phyloP scores from a whole-genome alignment of 2,797 vertebrate genomes.

The Melanotaenia pygmaea region DNA sequence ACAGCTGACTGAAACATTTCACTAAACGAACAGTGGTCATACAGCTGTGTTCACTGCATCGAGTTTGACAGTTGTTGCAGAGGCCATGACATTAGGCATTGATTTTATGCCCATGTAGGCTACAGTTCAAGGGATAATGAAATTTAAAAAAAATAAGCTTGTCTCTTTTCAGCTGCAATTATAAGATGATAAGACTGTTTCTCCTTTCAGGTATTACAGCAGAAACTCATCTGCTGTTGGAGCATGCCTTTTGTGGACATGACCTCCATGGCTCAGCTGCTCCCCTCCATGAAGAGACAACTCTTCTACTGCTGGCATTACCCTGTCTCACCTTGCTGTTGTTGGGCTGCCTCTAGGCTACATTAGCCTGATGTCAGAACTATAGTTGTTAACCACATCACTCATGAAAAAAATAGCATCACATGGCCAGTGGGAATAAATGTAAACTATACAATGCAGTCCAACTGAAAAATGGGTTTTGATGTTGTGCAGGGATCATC shows the following conservation, averaged over 20 bases:
- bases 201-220: slow-evolving; percentile 75
- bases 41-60: slow-evolving; percentile 1
- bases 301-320: slow-evolving; percentile 44
- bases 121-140: slow-evolving; percentile 17
- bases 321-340: slow-evolving; percentile 61
- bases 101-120: slow-evolving; percentile 25
- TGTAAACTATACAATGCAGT: slow-evolving; percentile 1
- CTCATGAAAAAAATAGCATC: neutral
- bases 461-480: slow-evolving; percentile 5
- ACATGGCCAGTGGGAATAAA: neutral
- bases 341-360: slow-evolving; percentile 40
- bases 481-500: slow-evolving; percentile 16
- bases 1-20: neutral
- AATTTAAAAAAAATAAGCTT: slow-evolving; percentile 26
- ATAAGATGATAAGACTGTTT: slow-evolving; percentile 2
- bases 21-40: neutral
- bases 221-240: slow-evolving; percentile 81
- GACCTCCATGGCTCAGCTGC: slow-evolving; percentile 69
- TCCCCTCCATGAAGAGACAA: slow-evolving; percentile 5
- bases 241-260: slow-evolving; percentile 80
- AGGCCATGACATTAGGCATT: slow-evolving; percentile 33
- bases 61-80: neutral
- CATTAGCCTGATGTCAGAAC: slow-evolving; percentile 16
- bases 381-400: neutral
- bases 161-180: neutral